phyloP scores from a whole-genome alignment of 2,888 invertebrate genomes.

The Dichetophora obliterata region DNA sequence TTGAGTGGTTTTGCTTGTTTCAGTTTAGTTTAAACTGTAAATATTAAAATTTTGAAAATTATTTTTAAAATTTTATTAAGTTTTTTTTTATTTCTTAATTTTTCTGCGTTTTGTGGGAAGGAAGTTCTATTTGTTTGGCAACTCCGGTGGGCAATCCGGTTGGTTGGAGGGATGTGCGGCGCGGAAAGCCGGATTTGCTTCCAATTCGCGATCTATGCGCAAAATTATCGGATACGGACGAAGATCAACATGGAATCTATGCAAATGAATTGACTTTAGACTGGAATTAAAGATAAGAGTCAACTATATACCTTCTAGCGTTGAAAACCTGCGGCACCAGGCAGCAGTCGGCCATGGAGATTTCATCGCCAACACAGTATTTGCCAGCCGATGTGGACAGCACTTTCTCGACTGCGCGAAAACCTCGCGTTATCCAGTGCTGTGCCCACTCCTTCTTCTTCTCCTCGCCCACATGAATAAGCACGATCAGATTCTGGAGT shows the following conservation, averaged over 20 bases:
- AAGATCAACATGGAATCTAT: constrained; percentile 91
- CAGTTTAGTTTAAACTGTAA: not conserved
- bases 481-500: constrained; percentile 90
- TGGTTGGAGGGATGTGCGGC: constrained; percentile 92
- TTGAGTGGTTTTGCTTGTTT: constrained; percentile 30
- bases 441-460: constrained; percentile 94
- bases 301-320: constrained; percentile 79
- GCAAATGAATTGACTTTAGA: not conserved
- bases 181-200: constrained; percentile 90
- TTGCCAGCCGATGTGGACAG: constrained; percentile 87
- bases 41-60: constrained; percentile 17
- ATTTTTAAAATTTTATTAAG: constrained; percentile 22
- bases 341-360: constrained; percentile 95
- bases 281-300: not conserved
- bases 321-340: constrained; percentile 96
- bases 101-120: constrained; percentile 65
- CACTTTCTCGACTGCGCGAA: constrained; percentile 89
- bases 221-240: constrained; percentile 90
- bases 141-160: constrained; percentile 95
- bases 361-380: constrained; percentile 93
- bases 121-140: constrained; percentile 76
- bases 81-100: constrained; percentile 58
- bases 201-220: constrained; percentile 87
- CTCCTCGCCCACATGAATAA: constrained; percentile 89
- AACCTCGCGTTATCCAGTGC: constrained; percentile 92